These are phyloP conservation scores for Cavia porcellus DNA, from an alignment of 2,113 vertebrate genomes.

Conservation along the genomic window DNA sequence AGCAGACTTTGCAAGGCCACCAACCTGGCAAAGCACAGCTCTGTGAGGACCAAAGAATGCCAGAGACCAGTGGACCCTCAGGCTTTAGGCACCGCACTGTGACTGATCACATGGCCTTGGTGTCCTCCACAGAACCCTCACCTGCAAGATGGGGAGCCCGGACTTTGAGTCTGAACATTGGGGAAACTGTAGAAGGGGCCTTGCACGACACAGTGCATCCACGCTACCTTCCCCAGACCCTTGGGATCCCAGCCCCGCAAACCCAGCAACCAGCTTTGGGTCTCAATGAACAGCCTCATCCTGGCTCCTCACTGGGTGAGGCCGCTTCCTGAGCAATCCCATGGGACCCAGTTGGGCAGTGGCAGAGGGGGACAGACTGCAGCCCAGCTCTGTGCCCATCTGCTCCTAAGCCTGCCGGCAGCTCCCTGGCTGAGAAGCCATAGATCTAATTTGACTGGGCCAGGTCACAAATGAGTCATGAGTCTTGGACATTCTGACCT, in stretches of 20 bases:
- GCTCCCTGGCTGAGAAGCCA: not conserved
- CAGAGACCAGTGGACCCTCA: not conserved
- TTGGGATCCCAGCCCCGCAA: not conserved
- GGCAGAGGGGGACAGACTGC: not conserved
- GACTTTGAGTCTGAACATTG: accelerated
- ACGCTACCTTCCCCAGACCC: not conserved
- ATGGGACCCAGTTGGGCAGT: not conserved
- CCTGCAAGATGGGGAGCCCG: not conserved
- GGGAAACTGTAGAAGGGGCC: not conserved
- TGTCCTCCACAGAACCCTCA: not conserved
- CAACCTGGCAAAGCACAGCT: accelerated
- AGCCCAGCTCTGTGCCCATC: not conserved
- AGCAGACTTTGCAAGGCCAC: not conserved
- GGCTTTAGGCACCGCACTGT: accelerated
- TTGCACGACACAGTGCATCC: too few relatives aligned
- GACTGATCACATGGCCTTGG: not conserved
- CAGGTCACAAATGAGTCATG: accelerated
- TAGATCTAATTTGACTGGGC: not conserved
- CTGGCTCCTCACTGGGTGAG: not conserved
- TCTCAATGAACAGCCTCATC: not conserved
- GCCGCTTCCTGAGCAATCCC: not conserved
- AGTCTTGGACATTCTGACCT: accelerated
- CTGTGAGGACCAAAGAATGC: not conserved
- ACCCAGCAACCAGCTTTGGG: too few relatives aligned
- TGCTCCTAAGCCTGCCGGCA: not conserved